Percentiles rank a stretch among this genome's conserved stretches.
Conservation (phyloP, 2,113 vertebrate genomes). For the Orycteropus afer region DNA sequence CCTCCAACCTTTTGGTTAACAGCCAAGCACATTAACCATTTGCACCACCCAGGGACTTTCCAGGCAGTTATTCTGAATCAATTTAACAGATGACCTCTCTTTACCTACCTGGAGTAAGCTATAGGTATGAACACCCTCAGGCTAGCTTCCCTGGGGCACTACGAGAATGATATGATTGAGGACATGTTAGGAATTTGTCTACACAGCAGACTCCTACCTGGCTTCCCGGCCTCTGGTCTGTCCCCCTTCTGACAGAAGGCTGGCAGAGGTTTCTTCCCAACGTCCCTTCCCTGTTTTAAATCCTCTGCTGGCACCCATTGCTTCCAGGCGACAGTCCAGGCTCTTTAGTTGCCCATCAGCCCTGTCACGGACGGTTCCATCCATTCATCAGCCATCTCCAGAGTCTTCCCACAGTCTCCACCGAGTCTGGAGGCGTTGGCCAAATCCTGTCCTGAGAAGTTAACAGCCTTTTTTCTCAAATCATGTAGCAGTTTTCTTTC, state of each 20-base stretch:
- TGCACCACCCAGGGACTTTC: not conserved
- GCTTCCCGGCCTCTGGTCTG: not conserved
- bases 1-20: not conserved
- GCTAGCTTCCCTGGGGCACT: not conserved
- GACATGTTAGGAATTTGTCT: fast-evolving
- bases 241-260: not conserved
- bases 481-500: not conserved
- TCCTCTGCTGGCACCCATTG: not conserved
- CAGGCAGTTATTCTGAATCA: not conserved
- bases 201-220: not conserved
- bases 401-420: not conserved
- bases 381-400: not conserved
- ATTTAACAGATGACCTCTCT: not conserved
- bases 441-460: fast-evolving
- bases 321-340: not conserved
- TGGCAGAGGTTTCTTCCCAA: not conserved
- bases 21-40: not conserved
- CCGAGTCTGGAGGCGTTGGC: not conserved
- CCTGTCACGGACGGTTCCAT: fast-evolving
- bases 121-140: not conserved
- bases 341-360: not conserved
- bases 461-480: not conserved
- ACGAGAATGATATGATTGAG: not conserved
- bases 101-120: not conserved
- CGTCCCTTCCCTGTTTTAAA: not conserved